Base-by-base conservation (phyloP, 2,113 vertebrate genomes). In the Donacobius atricapilla region DNA sequence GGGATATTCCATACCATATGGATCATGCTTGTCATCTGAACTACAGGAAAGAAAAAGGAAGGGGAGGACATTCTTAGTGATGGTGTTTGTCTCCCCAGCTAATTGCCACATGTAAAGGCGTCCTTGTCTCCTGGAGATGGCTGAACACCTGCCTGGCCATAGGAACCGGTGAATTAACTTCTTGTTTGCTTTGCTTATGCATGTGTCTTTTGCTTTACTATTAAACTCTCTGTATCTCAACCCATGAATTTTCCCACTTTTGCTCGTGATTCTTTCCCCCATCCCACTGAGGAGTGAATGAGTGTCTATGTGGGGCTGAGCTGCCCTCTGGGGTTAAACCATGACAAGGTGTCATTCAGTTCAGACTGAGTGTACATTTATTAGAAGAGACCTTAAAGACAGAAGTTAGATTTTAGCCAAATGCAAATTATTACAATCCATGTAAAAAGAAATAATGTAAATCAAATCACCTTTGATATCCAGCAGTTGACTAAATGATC, bases 41-140 rank as follows among this genome's bases (percentile, higher is more conserved):
- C 11, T 11, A 9, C 4, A 30, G 15, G 50, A 9, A 39, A 47
- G 24, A 48, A 72, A 35, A 47, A 53, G 15, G 44, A 57, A 53
- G 23, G 17, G 2, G 37, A 42, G n/a, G 31, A 35, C 1, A 3
- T 31, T 47, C 73, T 25, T 7, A 37, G 10, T 10, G 15, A 20
- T 42, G 30, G 3, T 57, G 21, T 53, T 65, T 60, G 28, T 60
- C 18, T 86, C 64, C 22, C 6, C 15, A 28, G 42, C 4, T 40
- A 30, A 23, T 16, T 1, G 0, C 35, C 23, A 16, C 7, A 20
- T 0, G 1, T 27, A 25, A 66, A 53, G 40, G 39, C 0, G 0
- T 4, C 30, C 7, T 27, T n/a, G 28, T 53, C 40, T 66, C 25
- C n/a, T 28, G 30, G n/a, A 22, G 7, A 20, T 40, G 51, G 39